phyloP scores from a whole-genome alignment of 2,797 vertebrate species.

The Knipowitschia caucasica region DNA sequence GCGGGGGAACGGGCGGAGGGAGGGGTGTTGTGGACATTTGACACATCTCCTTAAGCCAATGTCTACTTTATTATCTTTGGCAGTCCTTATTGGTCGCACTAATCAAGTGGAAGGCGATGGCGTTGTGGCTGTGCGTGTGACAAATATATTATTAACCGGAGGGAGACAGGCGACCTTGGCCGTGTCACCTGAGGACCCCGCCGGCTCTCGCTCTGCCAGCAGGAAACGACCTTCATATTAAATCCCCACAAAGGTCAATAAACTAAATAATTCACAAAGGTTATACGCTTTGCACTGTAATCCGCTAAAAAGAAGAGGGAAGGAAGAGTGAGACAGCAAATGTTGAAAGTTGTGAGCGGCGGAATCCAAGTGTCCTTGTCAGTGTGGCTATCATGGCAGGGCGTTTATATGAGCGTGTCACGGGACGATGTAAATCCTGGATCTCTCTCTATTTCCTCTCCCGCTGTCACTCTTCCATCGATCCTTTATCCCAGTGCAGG shows the following conservation, averaged over 20 bases:
- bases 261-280: slow-evolving; percentile 88
- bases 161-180: slow-evolving; percentile 78
- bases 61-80: slow-evolving; percentile 83
- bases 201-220: slow-evolving; percentile 70
- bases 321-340: slow-evolving; percentile 54
- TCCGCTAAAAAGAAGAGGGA: slow-evolving; percentile 56
- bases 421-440: slow-evolving; percentile 71
- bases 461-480: slow-evolving; percentile 65
- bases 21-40: slow-evolving; percentile 74
- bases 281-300: slow-evolving; percentile 75
- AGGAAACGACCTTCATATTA: slow-evolving; percentile 83
- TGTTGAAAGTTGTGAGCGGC: slow-evolving; percentile 66
- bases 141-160: slow-evolving; percentile 83
- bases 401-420: slow-evolving; percentile 68
- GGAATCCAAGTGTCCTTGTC: slow-evolving; percentile 67
- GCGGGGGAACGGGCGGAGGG: slow-evolving; percentile 30
- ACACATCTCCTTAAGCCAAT: slow-evolving; percentile 82
- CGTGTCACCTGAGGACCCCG: slow-evolving; percentile 80
- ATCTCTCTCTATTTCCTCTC: slow-evolving; percentile 66
- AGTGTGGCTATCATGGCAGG: slow-evolving; percentile 59
- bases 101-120: slow-evolving; percentile 80
- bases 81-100: slow-evolving; percentile 81
- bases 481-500: slow-evolving; percentile 51
- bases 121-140: slow-evolving; percentile 70
- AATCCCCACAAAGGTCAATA: slow-evolving; percentile 83